A percentile compares a stretch with the other conserved stretches of the same genome.
phyloP scores from a whole-genome alignment of 2,888 invertebrate genomes.

The Pycnomerus fuliginosus region DNA sequence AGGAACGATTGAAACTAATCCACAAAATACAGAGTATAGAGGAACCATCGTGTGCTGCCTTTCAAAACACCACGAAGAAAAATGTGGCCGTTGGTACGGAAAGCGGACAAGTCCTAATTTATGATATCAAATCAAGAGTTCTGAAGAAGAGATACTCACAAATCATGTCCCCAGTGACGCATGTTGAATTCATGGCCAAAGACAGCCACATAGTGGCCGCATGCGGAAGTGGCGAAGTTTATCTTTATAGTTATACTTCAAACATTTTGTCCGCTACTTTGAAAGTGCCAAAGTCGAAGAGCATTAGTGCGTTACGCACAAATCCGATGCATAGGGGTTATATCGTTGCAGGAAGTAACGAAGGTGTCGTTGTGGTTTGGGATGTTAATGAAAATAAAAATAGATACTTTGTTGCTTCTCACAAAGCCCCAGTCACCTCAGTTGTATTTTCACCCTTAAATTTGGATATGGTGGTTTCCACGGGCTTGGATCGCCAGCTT shows the following conservation, averaged over 20 bases:
- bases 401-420: slow-evolving; percentile 46
- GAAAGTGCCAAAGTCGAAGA: slow-evolving; percentile 44
- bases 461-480: slow-evolving; percentile 58
- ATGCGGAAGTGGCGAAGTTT: slow-evolving; percentile 44
- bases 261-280: slow-evolving; percentile 39
- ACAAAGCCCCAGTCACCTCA: slow-evolving; percentile 61
- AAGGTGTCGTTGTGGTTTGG: slow-evolving; percentile 49
- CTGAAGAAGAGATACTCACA: slow-evolving; percentile 43
- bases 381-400: slow-evolving; percentile 44
- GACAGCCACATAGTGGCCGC: slow-evolving; percentile 47
- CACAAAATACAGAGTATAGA: slow-evolving; percentile 44
- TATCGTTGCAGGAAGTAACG: slow-evolving; percentile 46
- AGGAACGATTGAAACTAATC: slow-evolving; percentile 42
- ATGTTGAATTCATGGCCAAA: slow-evolving; percentile 44
- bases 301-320: slow-evolving; percentile 42
- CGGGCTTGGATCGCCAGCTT: slow-evolving; percentile 60
- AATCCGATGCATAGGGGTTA: slow-evolving; percentile 43
- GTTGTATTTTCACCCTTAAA: slow-evolving; percentile 59
- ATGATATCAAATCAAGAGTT: slow-evolving; percentile 45
- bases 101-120: slow-evolving; percentile 45
- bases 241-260: slow-evolving; percentile 43
- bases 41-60: slow-evolving; percentile 47
- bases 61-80: slow-evolving; percentile 47
- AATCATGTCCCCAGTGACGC: slow-evolving; percentile 37
- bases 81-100: slow-evolving; percentile 44